phyloP scores from a whole-genome alignment of 2,888 invertebrate species.

The Scaptomyza caliginosa region DNA sequence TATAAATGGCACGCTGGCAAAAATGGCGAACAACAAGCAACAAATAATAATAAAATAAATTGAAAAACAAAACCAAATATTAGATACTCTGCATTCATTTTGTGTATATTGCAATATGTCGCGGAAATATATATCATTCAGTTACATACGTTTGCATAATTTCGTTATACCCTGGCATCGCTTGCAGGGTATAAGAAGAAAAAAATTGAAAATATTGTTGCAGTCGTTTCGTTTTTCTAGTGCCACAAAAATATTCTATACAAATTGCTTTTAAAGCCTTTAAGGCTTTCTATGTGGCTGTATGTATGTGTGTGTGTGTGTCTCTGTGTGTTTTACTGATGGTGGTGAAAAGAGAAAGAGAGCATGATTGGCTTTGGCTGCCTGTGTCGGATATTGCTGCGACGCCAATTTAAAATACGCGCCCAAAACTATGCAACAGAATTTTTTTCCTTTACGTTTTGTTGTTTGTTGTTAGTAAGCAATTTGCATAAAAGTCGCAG shows the following conservation, averaged over 20 bases:
- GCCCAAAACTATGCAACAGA: constrained; percentile 65
- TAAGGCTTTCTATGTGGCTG: constrained; percentile 44
- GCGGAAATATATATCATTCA: too few species aligned
- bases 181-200: not conserved
- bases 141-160: too few species aligned
- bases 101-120: too few species aligned
- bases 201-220: constrained; percentile 19
- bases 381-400: constrained; percentile 28
- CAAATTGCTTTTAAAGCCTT: constrained; percentile 77
- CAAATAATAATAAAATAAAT: constrained; percentile 10
- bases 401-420: constrained; percentile 62
- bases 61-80: too few species aligned
- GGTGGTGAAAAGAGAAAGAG: not conserved
- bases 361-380: constrained; percentile 30
- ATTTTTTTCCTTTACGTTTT: constrained; percentile 22
- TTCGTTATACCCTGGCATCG: not conserved
- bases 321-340: not conserved
- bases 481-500: constrained; percentile 65
- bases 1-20: constrained; percentile 38
- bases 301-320: constrained; percentile 2
- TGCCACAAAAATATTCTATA: constrained; percentile 25
- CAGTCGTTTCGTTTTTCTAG: constrained; percentile 15
- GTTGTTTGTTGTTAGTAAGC: constrained; percentile 32
- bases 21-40: constrained; percentile 9
- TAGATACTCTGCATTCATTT: too few species aligned